Evolutionary conservation across 1,140 invertebrate genomes (phyloP).

Genomic region (Tyrophagus putrescentiae): DNA sequence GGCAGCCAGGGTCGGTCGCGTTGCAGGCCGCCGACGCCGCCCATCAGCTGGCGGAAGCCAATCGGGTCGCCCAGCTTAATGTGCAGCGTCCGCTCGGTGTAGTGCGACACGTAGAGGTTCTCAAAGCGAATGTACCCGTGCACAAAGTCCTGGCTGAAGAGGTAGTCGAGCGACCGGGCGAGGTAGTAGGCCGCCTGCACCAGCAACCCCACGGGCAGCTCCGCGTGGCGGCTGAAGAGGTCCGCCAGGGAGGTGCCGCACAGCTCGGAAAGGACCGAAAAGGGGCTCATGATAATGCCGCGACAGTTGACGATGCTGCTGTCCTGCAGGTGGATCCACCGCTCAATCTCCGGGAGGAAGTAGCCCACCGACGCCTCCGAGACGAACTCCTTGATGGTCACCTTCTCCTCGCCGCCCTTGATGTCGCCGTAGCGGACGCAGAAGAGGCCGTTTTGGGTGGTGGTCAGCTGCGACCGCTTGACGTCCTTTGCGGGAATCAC

Average conservation of each 20-base stretch:
- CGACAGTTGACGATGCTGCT: conserved; percentile 8
- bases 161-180: conserved; percentile 60
- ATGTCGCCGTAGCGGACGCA: not conserved
- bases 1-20: conserved; percentile 22
- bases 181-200: conserved; percentile 58
- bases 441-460: not conserved
- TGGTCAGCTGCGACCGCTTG: conserved; percentile 1
- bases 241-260: conserved; percentile 39
- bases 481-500: not conserved
- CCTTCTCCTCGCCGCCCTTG: conserved; percentile 4
- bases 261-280: conserved; percentile 66
- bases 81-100: conserved; percentile 48
- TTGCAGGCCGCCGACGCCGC: conserved; percentile 1
- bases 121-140: conserved; percentile 71
- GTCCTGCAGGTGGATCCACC: conserved; percentile 20
- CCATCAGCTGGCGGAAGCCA: conserved; percentile 34
- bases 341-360: conserved; percentile 9
- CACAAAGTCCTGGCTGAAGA: conserved; percentile 57
- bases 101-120: conserved; percentile 55
- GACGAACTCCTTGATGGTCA: conserved; percentile 19
- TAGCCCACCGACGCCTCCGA: not conserved
- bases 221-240: not conserved
- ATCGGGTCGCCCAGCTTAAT: conserved; percentile 67
- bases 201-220: conserved; percentile 50
- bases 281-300: conserved; percentile 34